These are phyloP conservation scores for Pycnomerus fuliginosus DNA, from an alignment of 2,888 invertebrate genomes.

Conservation along the genomic window DNA sequence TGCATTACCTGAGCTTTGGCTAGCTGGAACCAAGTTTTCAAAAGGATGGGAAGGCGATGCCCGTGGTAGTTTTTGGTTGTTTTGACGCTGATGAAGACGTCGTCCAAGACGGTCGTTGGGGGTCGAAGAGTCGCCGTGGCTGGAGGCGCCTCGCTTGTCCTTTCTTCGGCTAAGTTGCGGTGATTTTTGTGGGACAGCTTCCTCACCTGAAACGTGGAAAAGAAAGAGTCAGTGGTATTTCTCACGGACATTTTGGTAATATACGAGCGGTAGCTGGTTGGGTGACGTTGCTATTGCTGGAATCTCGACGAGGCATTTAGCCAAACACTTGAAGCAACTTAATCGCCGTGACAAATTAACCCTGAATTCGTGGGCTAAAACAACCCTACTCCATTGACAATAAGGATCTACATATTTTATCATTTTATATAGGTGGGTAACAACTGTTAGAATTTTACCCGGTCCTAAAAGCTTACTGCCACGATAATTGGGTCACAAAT, in stretches of 20 bases:
- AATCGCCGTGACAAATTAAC: too few relatives aligned
- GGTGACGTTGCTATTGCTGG: constrained; percentile 14
- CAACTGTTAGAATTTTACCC: too few relatives aligned
- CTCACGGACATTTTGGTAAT: not conserved
- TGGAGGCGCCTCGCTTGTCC: constrained; percentile 40
- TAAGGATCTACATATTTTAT: too few relatives aligned
- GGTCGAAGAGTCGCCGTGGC: constrained; percentile 54
- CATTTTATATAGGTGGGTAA: too few relatives aligned
- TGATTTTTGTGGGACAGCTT: constrained; percentile 1
- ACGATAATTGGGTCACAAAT: too few relatives aligned
- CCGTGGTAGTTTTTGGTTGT: constrained; percentile 87
- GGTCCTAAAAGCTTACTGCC: too few relatives aligned
- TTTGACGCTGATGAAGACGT: constrained; percentile 94
- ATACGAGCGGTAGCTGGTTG: constrained; percentile 8
- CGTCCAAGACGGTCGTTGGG: constrained; percentile 72
- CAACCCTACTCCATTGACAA: too few relatives aligned
- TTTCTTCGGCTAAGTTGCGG: constrained; percentile 1
- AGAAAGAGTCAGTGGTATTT: too few relatives aligned
- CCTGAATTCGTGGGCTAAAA: too few relatives aligned
- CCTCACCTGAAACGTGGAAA: not conserved
- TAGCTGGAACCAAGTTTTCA: constrained; percentile 94
- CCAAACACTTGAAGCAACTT: constrained; percentile 8
- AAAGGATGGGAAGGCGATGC: constrained; percentile 79
- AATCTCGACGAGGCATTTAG: constrained; percentile 7
- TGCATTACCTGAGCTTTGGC: constrained; percentile 82